Evolutionary conservation across 2,797 vertebrate species (phyloP), one percentile per base, ranked within the genome.

Genomic region (Myotis daubentonii): DNA sequence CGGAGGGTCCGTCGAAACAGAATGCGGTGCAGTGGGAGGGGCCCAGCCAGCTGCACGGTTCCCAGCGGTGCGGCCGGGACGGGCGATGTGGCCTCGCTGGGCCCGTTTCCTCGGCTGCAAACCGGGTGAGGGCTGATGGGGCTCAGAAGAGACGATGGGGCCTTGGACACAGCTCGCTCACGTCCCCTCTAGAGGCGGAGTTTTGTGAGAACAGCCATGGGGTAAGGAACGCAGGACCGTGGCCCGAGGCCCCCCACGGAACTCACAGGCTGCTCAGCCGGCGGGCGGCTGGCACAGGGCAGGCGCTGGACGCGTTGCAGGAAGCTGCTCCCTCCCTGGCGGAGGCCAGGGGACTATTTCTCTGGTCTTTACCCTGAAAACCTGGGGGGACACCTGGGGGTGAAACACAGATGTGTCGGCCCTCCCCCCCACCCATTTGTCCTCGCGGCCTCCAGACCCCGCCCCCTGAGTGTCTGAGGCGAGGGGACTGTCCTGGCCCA

Each of bases 361-460:
- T 4, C 53, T 55, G 23, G 47, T 57, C 25, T 41, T 33, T 25
- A 47, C 82, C 28, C 19, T 38, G 44, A 87, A 53, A 70, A 71
- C 17, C n/a, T 5, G 1, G 16, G 17, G n/a, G 23, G 71, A 28
- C 16, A n/a, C 65, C 11, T 1, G 23, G 19, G 44, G 71, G 49
- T 25, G 28, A 81, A 60, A 72, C 47, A n/a, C 51, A 8, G 65
- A 33, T 7, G 15, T 3, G 62, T 33, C 0, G n/a, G 7, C 30
- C 62, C 30, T 5, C 8, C 62, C 33, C 51, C 41, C 6, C 4
- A 20, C 51, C 70, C 51, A 36, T 33, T 12, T 1, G 51, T 30
- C 25, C 3, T 11, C 17, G 0, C 0, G 15, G 38, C 10, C 62
- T 16, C 41, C 25, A 55, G 70, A 44, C 20, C 1, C 12, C 15